Percentiles rank a stretch among this genome's conserved stretches.
These are phyloP conservation scores for Lagorchestes hirsutus DNA, from an alignment of 2,797 vertebrate genomes.

Conservation along the genomic window DNA sequence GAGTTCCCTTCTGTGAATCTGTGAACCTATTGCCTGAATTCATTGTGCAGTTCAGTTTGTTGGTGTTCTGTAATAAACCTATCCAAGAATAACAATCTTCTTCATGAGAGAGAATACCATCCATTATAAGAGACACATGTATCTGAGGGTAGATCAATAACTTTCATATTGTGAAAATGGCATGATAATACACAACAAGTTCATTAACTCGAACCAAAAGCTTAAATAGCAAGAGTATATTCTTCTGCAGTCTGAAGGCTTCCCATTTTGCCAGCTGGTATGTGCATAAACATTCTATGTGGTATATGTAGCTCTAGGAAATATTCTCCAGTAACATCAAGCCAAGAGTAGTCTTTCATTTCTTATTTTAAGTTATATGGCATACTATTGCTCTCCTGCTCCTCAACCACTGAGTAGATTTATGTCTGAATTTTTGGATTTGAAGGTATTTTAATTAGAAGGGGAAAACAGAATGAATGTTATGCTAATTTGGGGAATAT, in stretches of 20 bases:
- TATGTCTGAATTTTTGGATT: conserved; percentile 41
- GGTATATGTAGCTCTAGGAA: conserved; percentile 38
- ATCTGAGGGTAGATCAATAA: neutral
- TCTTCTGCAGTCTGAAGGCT: conserved; percentile 13
- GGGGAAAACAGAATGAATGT: conserved; percentile 49
- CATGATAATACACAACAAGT: conserved; percentile 18
- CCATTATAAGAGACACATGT: conserved; percentile 1
- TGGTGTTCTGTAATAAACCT: neutral
- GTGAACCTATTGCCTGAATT: neutral
- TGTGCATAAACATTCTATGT: conserved; percentile 22
- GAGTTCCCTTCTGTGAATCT: neutral
- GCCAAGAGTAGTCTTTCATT: conserved; percentile 26
- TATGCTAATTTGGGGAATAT: conserved; percentile 47
- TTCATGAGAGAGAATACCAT: neutral
- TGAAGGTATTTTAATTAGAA: conserved; percentile 67
- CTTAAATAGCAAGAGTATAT: conserved; percentile 48
- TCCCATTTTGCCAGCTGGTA: conserved; percentile 53
- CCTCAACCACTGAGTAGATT: conserved; percentile 26
- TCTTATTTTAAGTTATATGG: conserved; percentile 37
- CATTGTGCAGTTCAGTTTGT: neutral
- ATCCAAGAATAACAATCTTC: neutral
- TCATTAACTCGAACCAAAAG: conserved; percentile 43
- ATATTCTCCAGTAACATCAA: conserved; percentile 29
- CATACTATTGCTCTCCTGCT: conserved; percentile 13
- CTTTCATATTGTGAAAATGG: conserved; percentile 40